Evolutionary conservation across 1,140 invertebrate species (phyloP).

Genomic region (Tetranychus cinnabarinus): DNA sequence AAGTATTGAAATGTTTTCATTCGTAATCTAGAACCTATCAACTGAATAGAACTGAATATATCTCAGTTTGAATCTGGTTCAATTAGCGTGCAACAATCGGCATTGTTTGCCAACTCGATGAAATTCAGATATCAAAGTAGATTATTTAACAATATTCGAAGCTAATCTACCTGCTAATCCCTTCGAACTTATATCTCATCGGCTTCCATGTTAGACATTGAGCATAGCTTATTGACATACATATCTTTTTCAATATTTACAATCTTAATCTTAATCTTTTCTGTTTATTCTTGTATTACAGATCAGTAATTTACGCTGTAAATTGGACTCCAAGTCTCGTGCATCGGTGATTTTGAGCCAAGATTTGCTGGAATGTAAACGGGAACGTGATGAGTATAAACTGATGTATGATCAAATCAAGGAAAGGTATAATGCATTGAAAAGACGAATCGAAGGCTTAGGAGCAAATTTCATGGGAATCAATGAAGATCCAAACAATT

Average conservation of each 20-base stretch:
- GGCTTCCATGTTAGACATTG: no score
- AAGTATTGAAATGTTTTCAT: background rate
- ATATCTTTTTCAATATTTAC: background rate
- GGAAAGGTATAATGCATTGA: conserved; percentile 29
- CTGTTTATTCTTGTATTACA: background rate
- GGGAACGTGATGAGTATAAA: conserved; percentile 53
- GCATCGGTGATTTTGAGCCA: conserved; percentile 45
- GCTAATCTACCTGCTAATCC: no score
- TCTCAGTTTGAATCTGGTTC: background rate
- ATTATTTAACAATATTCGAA: no score
- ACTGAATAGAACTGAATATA: background rate
- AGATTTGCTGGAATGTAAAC: conserved; percentile 48
- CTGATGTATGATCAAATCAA: conserved; percentile 52
- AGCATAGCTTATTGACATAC: no score
- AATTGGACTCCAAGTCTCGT: conserved; percentile 53
- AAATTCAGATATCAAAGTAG: no score
- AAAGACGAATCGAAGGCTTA: conserved; percentile 18
- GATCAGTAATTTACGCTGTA: conserved; percentile 22
- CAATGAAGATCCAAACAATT: background rate
- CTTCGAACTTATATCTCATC: no score
- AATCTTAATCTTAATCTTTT: background rate
- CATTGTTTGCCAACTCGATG: no score
- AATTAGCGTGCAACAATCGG: no score
- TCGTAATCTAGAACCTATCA: background rate
- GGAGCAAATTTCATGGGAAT: background rate